Conservation (phyloP, 2,888 invertebrate genomes). For the Diabrotica balteata region DNA sequence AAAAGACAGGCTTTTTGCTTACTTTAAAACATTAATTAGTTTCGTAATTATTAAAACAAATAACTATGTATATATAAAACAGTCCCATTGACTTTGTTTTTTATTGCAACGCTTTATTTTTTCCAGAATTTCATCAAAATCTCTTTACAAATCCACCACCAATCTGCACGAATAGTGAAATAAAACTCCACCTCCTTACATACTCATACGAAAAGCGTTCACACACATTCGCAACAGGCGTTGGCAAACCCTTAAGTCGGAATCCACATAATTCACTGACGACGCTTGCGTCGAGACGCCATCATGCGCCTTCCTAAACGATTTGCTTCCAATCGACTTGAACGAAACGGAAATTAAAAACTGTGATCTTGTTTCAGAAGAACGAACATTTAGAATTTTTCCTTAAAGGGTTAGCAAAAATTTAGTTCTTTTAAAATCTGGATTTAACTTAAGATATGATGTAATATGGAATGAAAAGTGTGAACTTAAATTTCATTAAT, state of each 20-base stretch:
- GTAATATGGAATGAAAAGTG: too few species aligned
- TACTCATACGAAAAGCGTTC: conserved; percentile 7
- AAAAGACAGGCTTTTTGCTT: too few species aligned
- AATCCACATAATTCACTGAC: conserved; percentile 10
- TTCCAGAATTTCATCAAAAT: not conserved
- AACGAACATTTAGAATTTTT: too few species aligned
- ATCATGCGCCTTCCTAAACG: conserved; percentile 10
- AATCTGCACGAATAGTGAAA: conserved; percentile 12
- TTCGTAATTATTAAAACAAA: too few species aligned
- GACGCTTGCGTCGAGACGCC: conserved; percentile 17
- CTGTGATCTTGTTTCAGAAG: not conserved
- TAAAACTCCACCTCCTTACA: conserved; percentile 18
- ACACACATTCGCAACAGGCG: conserved; percentile 18
- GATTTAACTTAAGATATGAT: too few species aligned
- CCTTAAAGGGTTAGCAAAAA: too few species aligned
- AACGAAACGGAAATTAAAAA: conserved; percentile 2
- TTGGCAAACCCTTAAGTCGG: conserved; percentile 14
- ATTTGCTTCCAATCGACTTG: conserved; percentile 9
- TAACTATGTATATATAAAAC: too few species aligned
- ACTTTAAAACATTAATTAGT: too few species aligned
- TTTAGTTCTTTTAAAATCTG: too few species aligned
- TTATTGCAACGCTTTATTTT: too few species aligned
- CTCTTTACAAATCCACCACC: conserved; percentile 3
- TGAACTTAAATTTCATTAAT: too few species aligned
- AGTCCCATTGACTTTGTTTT: too few species aligned